Conservation (phyloP, 2,888 invertebrate species). For the Pyrocoelia pectoralis region DNA sequence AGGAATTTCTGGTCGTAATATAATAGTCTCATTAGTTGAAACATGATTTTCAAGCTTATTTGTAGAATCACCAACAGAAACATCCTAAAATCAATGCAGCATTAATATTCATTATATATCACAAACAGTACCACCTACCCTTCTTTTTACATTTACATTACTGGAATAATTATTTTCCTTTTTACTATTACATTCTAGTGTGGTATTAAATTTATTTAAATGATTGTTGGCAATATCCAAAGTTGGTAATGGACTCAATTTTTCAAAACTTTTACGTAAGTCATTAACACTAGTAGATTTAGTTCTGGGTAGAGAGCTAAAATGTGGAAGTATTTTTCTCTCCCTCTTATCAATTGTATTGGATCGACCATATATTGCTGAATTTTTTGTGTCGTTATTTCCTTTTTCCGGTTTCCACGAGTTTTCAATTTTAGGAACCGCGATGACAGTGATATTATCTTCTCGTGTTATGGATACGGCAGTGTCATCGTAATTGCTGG, state of each 20-base stretch:
- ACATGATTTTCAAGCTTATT: neutral
- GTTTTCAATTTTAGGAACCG: too few relatives aligned
- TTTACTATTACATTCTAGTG: too few relatives aligned
- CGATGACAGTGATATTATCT: too few relatives aligned
- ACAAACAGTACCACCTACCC: neutral
- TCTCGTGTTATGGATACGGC: too few relatives aligned
- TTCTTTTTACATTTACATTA: neutral
- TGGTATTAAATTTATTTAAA: neutral
- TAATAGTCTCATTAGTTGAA: conserved; percentile 63
- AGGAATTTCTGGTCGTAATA: conserved; percentile 71
- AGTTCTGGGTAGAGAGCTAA: neutral
- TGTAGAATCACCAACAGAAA: neutral
- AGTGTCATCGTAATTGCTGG: too few relatives aligned
- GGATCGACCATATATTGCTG: neutral
- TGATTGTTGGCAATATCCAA: neutral
- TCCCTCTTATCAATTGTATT: neutral
- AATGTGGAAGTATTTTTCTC: neutral
- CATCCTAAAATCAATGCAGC: neutral
- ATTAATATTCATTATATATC: neutral
- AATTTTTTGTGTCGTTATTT: neutral
- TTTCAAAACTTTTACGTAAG: conserved; percentile 67
- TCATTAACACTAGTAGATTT: conserved; percentile 62
- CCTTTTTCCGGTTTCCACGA: neutral
- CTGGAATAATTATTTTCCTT: neutral
- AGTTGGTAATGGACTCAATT: conserved; percentile 27